Evolutionary conservation across 2,797 vertebrate genomes (phyloP).

Genomic region (Phrynocephalus forsythii): DNA sequence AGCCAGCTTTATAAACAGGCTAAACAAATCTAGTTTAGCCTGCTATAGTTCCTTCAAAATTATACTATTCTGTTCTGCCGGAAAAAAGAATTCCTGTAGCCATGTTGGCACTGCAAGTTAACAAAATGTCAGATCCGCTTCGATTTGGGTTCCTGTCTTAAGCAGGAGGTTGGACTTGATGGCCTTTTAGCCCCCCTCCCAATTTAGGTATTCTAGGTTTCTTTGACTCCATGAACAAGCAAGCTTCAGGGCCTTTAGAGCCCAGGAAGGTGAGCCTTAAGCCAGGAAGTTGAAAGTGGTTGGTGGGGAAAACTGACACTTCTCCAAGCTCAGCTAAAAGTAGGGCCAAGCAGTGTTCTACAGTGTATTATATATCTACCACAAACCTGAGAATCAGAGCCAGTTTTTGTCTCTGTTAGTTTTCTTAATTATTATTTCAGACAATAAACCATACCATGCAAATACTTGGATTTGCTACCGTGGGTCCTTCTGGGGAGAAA

Average conservation of each 20-base stretch:
- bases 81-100: not conserved
- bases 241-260: not conserved
- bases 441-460: conserved; percentile 38
- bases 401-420: not conserved
- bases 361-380: too few relatives aligned
- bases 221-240: not conserved
- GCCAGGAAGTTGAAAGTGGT: not conserved
- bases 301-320: not conserved
- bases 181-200: too few relatives aligned
- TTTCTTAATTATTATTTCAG: conserved; percentile 53
- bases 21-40: too few relatives aligned
- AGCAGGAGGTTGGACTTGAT: too few relatives aligned
- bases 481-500: too few relatives aligned
- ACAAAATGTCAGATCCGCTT: too few relatives aligned
- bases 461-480: conserved; percentile 18
- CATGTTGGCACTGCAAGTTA: not conserved
- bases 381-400: too few relatives aligned
- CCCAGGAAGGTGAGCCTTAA: not conserved
- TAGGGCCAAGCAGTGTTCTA: too few relatives aligned
- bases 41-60: not conserved
- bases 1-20: too few relatives aligned
- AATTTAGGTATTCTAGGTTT: too few relatives aligned
- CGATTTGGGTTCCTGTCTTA: too few relatives aligned
- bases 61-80: not conserved
- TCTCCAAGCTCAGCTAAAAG: not conserved